These are phyloP conservation scores for Drosophila sproati DNA, from an alignment of 1,140 invertebrate species.

Conservation along the genomic window DNA sequence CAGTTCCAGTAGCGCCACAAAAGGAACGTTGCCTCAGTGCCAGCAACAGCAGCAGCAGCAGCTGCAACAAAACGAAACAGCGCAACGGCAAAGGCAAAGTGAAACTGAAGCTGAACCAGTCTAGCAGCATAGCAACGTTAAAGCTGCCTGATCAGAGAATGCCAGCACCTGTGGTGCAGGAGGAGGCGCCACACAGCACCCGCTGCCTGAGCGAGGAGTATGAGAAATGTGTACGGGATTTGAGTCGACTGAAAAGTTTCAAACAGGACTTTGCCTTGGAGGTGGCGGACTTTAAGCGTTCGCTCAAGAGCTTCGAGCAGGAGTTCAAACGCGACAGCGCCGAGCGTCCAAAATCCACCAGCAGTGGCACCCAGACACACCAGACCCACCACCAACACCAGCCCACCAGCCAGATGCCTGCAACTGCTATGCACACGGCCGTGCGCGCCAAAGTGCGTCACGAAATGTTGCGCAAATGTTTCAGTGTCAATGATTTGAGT, in stretches of 20 bases:
- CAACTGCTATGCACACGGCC: constrained; percentile 51
- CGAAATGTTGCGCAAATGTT: constrained; percentile 66
- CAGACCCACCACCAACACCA: constrained; percentile 10
- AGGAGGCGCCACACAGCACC: constrained; percentile 21
- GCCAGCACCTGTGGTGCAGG: not conserved
- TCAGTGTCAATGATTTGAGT: constrained; percentile 69
- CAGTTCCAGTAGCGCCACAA: not conserved
- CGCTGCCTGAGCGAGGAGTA: constrained; percentile 66
- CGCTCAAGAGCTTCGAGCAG: constrained; percentile 63
- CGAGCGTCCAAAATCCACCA: constrained; percentile 57
- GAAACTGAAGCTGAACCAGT: constrained; percentile 45
- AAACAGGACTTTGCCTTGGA: constrained; percentile 73
- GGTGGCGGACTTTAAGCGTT: constrained; percentile 72
- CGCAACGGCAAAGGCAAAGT: constrained; percentile 42
- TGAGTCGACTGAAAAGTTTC: constrained; percentile 64
- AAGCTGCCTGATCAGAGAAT: constrained; percentile 5
- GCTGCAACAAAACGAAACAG: constrained; percentile 51
- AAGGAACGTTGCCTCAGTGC: constrained; percentile 45
- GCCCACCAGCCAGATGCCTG: constrained; percentile 4
- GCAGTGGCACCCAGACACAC: constrained; percentile 45
- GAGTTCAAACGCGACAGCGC: constrained; percentile 56
- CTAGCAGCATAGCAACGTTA: constrained; percentile 20
- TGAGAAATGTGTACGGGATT: constrained; percentile 57
- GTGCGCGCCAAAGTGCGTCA: constrained; percentile 60
- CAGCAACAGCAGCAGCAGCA: constrained; percentile 42